Percentiles rank a stretch among this genome's conserved stretches.
Evolutionary conservation across 2,888 invertebrate genomes (phyloP).

Genomic region (Pterostichus madidus): DNA sequence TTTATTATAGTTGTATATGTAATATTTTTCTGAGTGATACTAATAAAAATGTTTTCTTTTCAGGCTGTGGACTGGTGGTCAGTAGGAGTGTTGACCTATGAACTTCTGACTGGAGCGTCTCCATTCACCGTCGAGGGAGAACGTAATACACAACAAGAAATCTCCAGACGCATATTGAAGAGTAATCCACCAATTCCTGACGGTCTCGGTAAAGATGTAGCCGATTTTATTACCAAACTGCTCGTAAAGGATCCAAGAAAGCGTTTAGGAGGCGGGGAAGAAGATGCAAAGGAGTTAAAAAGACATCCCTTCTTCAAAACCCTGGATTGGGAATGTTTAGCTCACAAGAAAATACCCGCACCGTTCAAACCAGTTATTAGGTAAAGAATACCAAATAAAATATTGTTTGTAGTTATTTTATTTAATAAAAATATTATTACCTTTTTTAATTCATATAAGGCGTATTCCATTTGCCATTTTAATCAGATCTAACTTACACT

Average conservation of each 20-base stretch:
- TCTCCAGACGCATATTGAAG: conserved; percentile 93
- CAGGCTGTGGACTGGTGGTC: conserved; percentile 99
- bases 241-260: conserved; percentile 94
- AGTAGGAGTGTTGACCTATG: conserved; percentile 96
- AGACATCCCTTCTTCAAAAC: conserved; percentile 92
- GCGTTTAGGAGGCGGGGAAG: conserved; percentile 91
- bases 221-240: conserved; percentile 89
- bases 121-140: conserved; percentile 98
- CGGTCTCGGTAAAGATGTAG: conserved; percentile 85
- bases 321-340: conserved; percentile 91
- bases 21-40: too few relatives aligned
- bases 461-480: too few relatives aligned
- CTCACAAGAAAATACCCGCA: conserved; percentile 87
- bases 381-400: conserved; percentile 69
- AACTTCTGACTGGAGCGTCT: conserved; percentile 96
- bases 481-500: too few relatives aligned
- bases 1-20: too few relatives aligned
- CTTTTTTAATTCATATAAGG: too few relatives aligned
- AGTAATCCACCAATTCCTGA: conserved; percentile 94
- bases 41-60: conserved; percentile 70
- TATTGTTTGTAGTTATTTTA: conserved; percentile 11
- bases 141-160: conserved; percentile 95
- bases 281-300: conserved; percentile 93
- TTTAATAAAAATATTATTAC: too few relatives aligned
- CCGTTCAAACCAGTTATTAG: conserved; percentile 94